A percentile compares a stretch with the other conserved stretches of the same genome.
These are phyloP conservation scores for Stichodactyla helianthus DNA, from an alignment of 64 coral and sea anemone species.

Conservation along the genomic window DNA sequence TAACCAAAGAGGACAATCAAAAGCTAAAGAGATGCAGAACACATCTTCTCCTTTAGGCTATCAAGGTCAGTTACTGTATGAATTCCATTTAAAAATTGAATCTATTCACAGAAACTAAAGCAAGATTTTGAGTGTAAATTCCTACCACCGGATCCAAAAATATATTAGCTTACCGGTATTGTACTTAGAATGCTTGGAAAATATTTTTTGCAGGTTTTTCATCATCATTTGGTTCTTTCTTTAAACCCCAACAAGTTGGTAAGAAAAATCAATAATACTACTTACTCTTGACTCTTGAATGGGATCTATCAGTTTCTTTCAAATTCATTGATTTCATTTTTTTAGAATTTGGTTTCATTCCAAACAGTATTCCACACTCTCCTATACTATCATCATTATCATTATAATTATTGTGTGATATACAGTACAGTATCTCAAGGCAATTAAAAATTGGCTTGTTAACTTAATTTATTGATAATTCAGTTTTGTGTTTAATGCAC, in stretches of 20 bases:
- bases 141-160: too few species aligned
- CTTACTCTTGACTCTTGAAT: background rate
- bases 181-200: too few species aligned
- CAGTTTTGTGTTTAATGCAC: background rate
- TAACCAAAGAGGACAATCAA: background rate
- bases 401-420: too few species aligned
- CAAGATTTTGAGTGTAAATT: too few species aligned
- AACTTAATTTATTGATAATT: background rate
- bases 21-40: background rate
- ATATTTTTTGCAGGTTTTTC: slow-evolving; percentile 36
- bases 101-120: too few species aligned
- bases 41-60: slow-evolving; percentile 1
- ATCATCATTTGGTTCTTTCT: slow-evolving; percentile 34
- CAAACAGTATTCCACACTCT: too few species aligned
- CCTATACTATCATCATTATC: too few species aligned
- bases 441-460: too few species aligned
- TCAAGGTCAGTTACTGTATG: slow-evolving; percentile 1
- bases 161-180: too few species aligned
- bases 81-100: too few species aligned
- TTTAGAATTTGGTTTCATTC: too few species aligned
- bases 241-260: slow-evolving; percentile 35
- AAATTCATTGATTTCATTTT: background rate
- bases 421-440: too few species aligned
- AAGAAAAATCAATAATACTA: background rate
- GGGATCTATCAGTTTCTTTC: background rate